Evolutionary conservation across 2,888 invertebrate species (phyloP).

Genomic region (Pardosa pseudoannulata): DNA sequence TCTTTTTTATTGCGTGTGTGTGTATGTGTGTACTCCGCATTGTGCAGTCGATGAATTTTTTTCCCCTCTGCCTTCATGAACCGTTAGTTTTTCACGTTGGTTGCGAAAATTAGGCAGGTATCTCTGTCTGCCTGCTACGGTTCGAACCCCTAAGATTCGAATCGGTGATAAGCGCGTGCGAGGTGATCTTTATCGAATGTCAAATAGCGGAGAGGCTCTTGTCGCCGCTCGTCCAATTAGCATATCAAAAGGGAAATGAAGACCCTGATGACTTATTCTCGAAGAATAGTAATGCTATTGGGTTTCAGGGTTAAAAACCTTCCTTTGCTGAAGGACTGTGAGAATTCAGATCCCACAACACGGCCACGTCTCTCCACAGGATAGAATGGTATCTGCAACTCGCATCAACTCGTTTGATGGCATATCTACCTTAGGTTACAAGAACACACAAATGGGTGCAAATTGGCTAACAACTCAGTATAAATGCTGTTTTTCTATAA

Average conservation of each 20-base stretch:
- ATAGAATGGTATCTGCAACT: too few relatives aligned
- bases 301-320: constrained; percentile 68
- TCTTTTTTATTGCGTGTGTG: too few relatives aligned
- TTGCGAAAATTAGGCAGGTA: background rate
- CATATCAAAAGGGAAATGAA: constrained; percentile 2
- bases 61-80: background rate
- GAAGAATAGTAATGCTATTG: background rate
- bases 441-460: too few relatives aligned
- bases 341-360: background rate
- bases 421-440: too few relatives aligned
- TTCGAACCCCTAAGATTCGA: background rate
- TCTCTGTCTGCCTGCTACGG: background rate
- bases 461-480: too few relatives aligned
- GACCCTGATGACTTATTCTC: constrained; percentile 2
- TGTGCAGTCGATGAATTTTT: background rate
- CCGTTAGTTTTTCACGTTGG: background rate
- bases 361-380: background rate
- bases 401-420: too few relatives aligned
- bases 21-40: background rate
- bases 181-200: background rate
- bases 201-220: background rate
- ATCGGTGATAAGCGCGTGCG: constrained; percentile 5
- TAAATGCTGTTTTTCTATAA: too few relatives aligned
- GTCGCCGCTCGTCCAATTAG: constrained; percentile 6
- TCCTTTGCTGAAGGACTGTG: background rate